Evolutionary conservation across 1,140 invertebrate genomes (phyloP).

Genomic region (Acromyrmex heyeri): DNA sequence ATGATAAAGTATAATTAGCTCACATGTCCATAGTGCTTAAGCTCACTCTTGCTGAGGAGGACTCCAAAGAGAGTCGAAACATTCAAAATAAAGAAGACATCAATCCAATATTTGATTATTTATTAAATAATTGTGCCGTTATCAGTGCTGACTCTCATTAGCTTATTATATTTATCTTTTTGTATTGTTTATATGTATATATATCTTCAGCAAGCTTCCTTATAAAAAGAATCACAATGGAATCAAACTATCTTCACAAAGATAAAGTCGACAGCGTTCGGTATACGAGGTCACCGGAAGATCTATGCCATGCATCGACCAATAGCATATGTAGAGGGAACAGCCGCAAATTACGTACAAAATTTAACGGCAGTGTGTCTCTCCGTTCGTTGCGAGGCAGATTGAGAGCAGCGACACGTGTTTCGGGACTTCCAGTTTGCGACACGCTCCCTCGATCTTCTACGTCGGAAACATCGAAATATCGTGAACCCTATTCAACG

Average conservation of each 20-base stretch:
- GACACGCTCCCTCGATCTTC: conserved; percentile 41
- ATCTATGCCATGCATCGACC: conserved; percentile 44
- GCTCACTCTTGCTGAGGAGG: no score
- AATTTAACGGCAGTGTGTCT: conserved; percentile 44
- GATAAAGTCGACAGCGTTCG: conserved; percentile 9
- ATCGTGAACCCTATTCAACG: conserved; percentile 46
- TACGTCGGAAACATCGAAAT: conserved; percentile 36
- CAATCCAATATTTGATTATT: no score
- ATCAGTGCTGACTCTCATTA: no score
- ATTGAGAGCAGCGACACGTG: conserved; percentile 57
- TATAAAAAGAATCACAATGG: not conserved
- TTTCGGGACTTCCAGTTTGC: conserved; percentile 13
- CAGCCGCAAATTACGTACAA: conserved; percentile 63
- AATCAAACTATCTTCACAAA: not conserved
- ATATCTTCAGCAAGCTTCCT: not conserved
- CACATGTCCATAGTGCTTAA: no score
- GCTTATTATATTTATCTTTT: no score
- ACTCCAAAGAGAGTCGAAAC: no score
- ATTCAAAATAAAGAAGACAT: no score
- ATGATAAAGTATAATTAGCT: no score
- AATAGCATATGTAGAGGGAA: conserved; percentile 9
- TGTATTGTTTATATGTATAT: no score
- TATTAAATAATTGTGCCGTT: no score
- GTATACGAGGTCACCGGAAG: conserved; percentile 34
- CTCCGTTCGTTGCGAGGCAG: conserved; percentile 31